Conservation (phyloP, 2,888 invertebrate genomes). For the Sclerodermus sp. region DNA sequence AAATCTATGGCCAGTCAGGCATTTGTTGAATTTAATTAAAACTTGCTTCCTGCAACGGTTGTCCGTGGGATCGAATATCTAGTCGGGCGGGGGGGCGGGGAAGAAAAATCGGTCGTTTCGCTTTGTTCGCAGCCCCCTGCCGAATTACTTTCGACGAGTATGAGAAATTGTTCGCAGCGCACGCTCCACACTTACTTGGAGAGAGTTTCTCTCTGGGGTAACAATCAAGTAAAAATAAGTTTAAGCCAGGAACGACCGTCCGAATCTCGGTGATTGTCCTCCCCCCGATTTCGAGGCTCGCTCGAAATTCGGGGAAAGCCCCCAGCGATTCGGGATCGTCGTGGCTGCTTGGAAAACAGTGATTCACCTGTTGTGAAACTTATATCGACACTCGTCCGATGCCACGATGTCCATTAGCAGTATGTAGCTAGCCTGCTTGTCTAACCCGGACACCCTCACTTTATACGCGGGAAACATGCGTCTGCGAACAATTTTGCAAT, state of each 20-base stretch:
- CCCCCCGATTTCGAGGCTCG: background rate
- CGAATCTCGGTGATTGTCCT: no score
- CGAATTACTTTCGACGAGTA: constrained; percentile 42
- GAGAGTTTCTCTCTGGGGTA: constrained; percentile 9
- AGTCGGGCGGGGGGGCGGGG: no score
- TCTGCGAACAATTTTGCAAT: constrained; percentile 65
- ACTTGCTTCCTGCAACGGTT: no score
- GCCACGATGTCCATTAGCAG: constrained; percentile 97
- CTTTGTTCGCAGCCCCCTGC: constrained; percentile 5
- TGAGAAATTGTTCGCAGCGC: constrained; percentile 51
- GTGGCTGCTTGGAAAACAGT: constrained; percentile 13
- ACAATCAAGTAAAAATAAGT: no score
- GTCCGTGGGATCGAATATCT: no score
- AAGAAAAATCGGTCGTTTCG: no score
- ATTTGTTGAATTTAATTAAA: no score
- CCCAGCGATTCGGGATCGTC: constrained; percentile 14
- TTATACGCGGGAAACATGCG: constrained; percentile 98
- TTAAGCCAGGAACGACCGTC: background rate
- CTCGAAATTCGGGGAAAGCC: background rate
- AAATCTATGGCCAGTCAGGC: no score
- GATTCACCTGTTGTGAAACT: constrained; percentile 87
- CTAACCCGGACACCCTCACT: constrained; percentile 93
- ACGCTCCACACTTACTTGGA: constrained; percentile 37
- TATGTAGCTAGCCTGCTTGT: constrained; percentile 97
- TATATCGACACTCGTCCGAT: constrained; percentile 93